phyloP scores from a whole-genome alignment of 1,140 invertebrate genomes.

The Copidosoma floridanum region DNA sequence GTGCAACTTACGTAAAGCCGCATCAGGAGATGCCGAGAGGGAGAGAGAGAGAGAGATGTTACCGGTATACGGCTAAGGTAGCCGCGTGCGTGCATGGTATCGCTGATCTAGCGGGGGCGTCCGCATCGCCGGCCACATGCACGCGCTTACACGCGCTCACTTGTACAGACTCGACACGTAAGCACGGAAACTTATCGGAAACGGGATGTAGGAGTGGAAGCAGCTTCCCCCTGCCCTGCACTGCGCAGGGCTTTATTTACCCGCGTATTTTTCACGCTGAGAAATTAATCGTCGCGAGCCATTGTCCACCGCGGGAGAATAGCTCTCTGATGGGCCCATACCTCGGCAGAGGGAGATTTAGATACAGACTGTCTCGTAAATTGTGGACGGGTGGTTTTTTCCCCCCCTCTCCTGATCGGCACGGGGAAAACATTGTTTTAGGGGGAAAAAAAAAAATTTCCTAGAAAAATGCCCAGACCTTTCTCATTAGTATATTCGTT shows the following conservation, averaged over 20 bases:
- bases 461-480: too few relatives aligned
- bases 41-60: slow-evolving; percentile 32
- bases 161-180: too few relatives aligned
- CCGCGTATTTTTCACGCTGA: slow-evolving; percentile 25
- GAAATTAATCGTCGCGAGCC: slow-evolving; percentile 34
- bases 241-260: slow-evolving; percentile 23
- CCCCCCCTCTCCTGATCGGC: background rate
- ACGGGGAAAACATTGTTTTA: background rate
- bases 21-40: background rate
- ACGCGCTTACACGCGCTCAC: too few relatives aligned
- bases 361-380: slow-evolving; percentile 21
- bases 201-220: too few relatives aligned
- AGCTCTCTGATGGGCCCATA: background rate
- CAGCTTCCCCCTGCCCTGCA: slow-evolving; percentile 26
- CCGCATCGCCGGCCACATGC: too few relatives aligned
- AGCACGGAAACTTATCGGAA: too few relatives aligned
- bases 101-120: slow-evolving; percentile 42
- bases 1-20: background rate
- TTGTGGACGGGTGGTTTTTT: background rate
- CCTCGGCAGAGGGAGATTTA: background rate
- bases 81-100: slow-evolving; percentile 29
- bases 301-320: slow-evolving; percentile 25
- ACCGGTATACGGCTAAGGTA: background rate
- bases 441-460: background rate
- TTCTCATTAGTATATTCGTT: too few relatives aligned